phyloP scores from a whole-genome alignment of 2,888 invertebrate species.

The Corbicula japonica region DNA sequence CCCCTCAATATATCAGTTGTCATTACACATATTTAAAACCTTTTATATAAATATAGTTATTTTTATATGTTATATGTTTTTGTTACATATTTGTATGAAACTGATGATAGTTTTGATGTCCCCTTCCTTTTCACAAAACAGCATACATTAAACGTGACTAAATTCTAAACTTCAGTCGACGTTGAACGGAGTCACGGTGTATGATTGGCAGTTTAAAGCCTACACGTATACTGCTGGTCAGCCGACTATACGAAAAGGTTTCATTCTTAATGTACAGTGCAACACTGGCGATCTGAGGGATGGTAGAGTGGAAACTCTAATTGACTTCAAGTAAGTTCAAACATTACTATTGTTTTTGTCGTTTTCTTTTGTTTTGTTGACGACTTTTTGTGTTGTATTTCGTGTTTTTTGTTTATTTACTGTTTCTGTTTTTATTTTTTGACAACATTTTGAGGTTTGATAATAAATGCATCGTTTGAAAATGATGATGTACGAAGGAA shows the following conservation, averaged over 20 bases:
- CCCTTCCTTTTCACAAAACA: background rate
- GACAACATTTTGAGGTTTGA: too few relatives aligned
- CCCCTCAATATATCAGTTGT: too few relatives aligned
- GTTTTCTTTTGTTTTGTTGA: background rate
- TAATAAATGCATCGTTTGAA: too few relatives aligned
- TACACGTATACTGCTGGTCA: background rate
- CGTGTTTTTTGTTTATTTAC: too few relatives aligned
- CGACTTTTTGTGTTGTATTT: too few relatives aligned
- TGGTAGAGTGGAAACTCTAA: background rate
- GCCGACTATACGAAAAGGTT: background rate
- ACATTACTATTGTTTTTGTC: background rate
- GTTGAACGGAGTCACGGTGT: background rate
- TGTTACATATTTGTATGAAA: too few relatives aligned
- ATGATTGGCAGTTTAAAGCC: slow-evolving; percentile 5
- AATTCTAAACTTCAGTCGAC: slow-evolving; percentile 4
- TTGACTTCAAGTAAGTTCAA: background rate
- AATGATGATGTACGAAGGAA: too few relatives aligned
- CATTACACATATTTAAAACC: too few relatives aligned
- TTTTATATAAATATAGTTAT: too few relatives aligned
- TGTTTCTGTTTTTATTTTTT: too few relatives aligned
- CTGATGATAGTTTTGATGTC: too few relatives aligned
- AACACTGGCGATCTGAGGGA: background rate
- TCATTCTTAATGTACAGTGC: slow-evolving; percentile 10
- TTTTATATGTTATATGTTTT: too few relatives aligned
- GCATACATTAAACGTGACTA: background rate